These are phyloP conservation scores for Callimorpha dominula DNA, from an alignment of 2,888 invertebrate genomes.

Conservation along the genomic window DNA sequence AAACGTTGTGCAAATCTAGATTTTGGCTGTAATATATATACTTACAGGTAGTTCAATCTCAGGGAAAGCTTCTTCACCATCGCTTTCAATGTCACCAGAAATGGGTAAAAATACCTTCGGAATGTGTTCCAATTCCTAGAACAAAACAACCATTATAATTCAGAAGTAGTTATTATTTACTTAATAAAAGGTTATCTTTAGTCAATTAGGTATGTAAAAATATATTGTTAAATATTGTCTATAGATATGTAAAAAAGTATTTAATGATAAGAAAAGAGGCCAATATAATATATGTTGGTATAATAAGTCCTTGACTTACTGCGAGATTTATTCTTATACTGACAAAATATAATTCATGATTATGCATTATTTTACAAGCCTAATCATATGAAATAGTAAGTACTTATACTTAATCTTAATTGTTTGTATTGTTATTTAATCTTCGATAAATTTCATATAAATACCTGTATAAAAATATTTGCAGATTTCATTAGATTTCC, in stretches of 20 bases:
- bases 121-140: conserved; percentile 74
- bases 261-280: conserved; percentile 61
- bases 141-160: conserved; percentile 21
- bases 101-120: conserved; percentile 67
- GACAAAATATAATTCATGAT: conserved; percentile 5
- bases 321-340: conserved; percentile 21
- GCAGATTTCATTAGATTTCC: background rate
- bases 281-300: conserved; percentile 35
- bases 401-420: background rate
- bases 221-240: background rate
- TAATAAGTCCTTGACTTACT: conserved; percentile 62
- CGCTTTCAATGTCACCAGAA: conserved; percentile 81
- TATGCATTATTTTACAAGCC: background rate
- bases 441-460: background rate
- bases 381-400: background rate
- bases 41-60: conserved; percentile 82
- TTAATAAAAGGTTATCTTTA: background rate
- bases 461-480: background rate
- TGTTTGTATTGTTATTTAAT: background rate
- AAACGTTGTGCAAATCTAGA: conserved; percentile 12
- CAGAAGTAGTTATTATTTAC: background rate
- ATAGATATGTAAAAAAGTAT: conserved; percentile 21
- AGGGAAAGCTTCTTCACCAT: conserved; percentile 81
- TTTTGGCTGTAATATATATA: conserved; percentile 39
- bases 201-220: background rate